phyloP scores from a whole-genome alignment of 2,888 invertebrate genomes.

The Rhagophthalmus giganteus region DNA sequence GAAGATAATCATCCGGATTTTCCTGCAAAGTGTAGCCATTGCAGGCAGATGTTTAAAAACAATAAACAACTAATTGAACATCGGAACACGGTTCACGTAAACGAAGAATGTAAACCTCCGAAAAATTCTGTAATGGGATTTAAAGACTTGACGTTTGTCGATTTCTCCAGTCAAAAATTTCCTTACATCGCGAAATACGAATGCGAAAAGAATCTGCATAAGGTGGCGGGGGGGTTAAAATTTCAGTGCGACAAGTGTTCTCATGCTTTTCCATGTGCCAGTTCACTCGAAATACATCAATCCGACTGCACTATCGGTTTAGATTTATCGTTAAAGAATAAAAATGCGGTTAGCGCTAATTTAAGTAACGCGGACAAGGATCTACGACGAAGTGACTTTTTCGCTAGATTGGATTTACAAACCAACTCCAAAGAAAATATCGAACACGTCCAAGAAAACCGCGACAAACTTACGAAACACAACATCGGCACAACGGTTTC shows the following conservation, averaged over 20 bases:
- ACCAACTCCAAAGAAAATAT: conserved; percentile 63
- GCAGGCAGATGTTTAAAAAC: conserved; percentile 74
- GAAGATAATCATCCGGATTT: conserved; percentile 68
- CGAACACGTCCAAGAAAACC: conserved; percentile 3
- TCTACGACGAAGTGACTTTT: conserved; percentile 75
- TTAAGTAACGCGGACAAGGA: conserved; percentile 59
- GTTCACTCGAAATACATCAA: conserved; percentile 69
- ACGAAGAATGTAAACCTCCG: conserved; percentile 44
- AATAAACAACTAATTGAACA: conserved; percentile 73
- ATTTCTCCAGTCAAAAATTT: conserved; percentile 79
- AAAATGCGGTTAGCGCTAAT: conserved; percentile 35
- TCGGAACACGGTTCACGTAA: conserved; percentile 65
- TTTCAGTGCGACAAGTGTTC: conserved; percentile 72
- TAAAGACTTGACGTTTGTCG: conserved; percentile 74
- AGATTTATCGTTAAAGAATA: conserved; percentile 44
- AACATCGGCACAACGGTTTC: conserved; percentile 32
- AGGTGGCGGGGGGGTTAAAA: conserved; percentile 60
- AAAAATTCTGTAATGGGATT: conserved; percentile 65
- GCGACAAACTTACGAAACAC: conserved; percentile 39
- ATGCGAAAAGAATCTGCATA: conserved; percentile 69
- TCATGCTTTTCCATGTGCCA: conserved; percentile 71
- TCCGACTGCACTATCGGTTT: conserved; percentile 56
- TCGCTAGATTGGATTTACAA: conserved; percentile 77
- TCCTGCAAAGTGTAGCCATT: conserved; percentile 69
- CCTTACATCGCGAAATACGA: conserved; percentile 75